Evolutionary conservation across 2,113 vertebrate genomes (phyloP).

Genomic region (Pterocles burchelli): DNA sequence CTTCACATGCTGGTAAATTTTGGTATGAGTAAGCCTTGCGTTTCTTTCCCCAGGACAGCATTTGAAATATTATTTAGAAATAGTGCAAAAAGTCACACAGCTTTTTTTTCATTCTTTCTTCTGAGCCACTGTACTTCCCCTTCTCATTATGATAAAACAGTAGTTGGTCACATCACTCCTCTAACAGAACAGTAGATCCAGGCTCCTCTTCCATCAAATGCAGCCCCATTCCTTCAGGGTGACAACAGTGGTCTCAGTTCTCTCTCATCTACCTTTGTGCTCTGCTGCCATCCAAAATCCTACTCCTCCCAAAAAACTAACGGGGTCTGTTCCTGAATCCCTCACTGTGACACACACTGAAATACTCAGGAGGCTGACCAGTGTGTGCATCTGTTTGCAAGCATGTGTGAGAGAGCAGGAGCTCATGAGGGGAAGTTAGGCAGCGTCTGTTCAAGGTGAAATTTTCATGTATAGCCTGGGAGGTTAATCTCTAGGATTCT

Average conservation of each 20-base stretch:
- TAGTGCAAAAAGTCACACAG: background rate
- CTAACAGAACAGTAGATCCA: background rate
- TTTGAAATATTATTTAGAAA: background rate
- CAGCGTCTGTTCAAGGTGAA: background rate
- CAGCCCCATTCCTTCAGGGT: background rate
- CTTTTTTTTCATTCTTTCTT: background rate
- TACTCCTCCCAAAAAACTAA: background rate
- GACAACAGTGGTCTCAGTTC: background rate
- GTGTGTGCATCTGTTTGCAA: fast-evolving
- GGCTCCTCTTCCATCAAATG: background rate
- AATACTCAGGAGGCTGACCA: background rate
- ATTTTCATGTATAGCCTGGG: background rate
- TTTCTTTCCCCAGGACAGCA: background rate
- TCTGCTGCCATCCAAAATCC: background rate
- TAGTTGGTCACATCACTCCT: background rate
- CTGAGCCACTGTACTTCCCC: background rate
- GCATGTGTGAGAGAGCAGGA: background rate
- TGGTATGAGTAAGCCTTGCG: background rate
- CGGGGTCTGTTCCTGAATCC: background rate
- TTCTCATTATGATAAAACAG: background rate
- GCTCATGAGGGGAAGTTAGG: background rate
- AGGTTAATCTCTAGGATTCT: background rate
- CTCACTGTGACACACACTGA: fast-evolving
- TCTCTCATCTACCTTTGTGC: background rate
- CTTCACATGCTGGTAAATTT: background rate